phyloP scores from a whole-genome alignment of 2,113 vertebrate species.

The Meleagris gallopavo region DNA sequence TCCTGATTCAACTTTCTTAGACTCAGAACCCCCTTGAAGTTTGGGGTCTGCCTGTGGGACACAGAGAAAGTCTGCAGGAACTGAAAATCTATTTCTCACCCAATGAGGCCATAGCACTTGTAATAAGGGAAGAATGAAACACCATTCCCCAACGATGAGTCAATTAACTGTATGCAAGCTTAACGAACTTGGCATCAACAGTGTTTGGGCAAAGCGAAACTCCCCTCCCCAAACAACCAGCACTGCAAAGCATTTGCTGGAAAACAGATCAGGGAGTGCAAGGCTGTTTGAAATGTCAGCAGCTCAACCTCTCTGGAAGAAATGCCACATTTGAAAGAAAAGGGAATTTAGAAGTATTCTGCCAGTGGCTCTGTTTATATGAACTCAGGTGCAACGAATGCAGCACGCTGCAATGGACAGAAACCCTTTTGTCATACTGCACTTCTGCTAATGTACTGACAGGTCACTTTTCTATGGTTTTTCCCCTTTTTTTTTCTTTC shows the following conservation, averaged over 20 bases:
- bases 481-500: neutral
- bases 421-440: neutral
- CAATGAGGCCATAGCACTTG: neutral
- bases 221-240: neutral
- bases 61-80: neutral
- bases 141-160: neutral
- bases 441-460: neutral
- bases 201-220: conserved; percentile 7
- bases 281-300: neutral
- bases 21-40: neutral
- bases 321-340: neutral
- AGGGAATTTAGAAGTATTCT: neutral
- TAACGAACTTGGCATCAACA: neutral
- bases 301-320: neutral
- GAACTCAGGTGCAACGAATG: neutral
- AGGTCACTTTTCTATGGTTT: neutral
- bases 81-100: neutral
- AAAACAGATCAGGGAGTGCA: neutral
- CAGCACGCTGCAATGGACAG: neutral
- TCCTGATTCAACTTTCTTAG: neutral
- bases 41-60: neutral
- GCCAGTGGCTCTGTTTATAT: neutral
- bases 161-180: conserved; percentile 33
- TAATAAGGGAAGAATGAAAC: neutral
- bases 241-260: neutral